Percentiles rank a stretch among this genome's conserved stretches.
Evolutionary conservation across 2,113 vertebrate genomes (phyloP).

Genomic region (Ophthalmotilapia sp.): DNA sequence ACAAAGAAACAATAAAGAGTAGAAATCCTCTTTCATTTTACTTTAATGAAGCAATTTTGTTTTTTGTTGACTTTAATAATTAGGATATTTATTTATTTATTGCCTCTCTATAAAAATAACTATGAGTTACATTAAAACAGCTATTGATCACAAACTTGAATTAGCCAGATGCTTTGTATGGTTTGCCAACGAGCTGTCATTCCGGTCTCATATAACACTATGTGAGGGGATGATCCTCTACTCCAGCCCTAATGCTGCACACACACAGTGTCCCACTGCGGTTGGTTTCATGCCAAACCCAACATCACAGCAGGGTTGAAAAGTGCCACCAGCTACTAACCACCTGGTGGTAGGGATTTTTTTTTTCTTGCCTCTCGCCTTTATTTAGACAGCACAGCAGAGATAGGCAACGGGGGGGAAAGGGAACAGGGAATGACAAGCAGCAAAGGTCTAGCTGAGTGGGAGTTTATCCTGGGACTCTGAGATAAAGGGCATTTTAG

Average conservation of each 20-base stretch:
- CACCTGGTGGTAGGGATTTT: background rate
- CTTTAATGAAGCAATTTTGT: background rate
- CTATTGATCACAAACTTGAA: background rate
- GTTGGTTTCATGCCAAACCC: background rate
- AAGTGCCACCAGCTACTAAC: background rate
- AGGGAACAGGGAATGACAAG: background rate
- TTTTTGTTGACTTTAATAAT: background rate
- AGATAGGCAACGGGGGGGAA: background rate
- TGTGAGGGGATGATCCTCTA: constrained; percentile 14
- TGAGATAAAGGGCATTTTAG: background rate
- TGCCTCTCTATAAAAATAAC: background rate
- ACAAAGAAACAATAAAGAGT: background rate
- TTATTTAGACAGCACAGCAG: background rate
- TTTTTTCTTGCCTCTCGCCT: background rate
- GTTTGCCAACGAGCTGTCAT: constrained; percentile 8
- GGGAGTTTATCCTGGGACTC: background rate
- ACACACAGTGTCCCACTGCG: background rate
- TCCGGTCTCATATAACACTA: constrained; percentile 8
- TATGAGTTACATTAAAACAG: background rate
- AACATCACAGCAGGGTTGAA: background rate
- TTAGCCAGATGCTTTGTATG: background rate
- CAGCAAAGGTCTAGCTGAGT: background rate
- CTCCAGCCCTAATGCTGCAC: background rate
- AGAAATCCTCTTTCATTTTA: background rate
- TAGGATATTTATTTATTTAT: background rate